Evolutionary conservation across 2,888 invertebrate species (phyloP).

Genomic region (Pilophorus perplexus): DNA sequence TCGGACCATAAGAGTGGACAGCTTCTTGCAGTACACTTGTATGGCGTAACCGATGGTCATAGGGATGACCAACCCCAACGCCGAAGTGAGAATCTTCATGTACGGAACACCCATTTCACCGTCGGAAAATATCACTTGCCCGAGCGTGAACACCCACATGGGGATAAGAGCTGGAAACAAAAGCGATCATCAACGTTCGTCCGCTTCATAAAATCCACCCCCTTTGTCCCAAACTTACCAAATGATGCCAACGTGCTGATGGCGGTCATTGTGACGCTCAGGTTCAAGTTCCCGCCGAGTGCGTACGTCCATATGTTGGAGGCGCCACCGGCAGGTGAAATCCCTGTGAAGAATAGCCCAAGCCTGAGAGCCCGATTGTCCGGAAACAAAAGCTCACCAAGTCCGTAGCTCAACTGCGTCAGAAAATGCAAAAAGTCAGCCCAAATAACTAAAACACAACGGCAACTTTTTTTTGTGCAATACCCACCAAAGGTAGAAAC

Average conservation of each 20-base stretch:
- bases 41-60: conserved; percentile 65
- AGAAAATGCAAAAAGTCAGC: background rate
- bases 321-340: conserved; percentile 90
- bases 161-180: conserved; percentile 85
- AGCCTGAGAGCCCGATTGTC: conserved; percentile 64
- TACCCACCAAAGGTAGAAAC: conserved; percentile 76
- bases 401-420: conserved; percentile 69
- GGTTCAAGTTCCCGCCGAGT: conserved; percentile 85
- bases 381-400: conserved; percentile 71
- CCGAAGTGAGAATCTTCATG: conserved; percentile 68
- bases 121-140: conserved; percentile 68
- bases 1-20: conserved; percentile 69
- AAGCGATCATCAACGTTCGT: too few relatives aligned
- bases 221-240: too few relatives aligned
- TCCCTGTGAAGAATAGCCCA: conserved; percentile 86
- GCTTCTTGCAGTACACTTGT: conserved; percentile 55
- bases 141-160: conserved; percentile 85
- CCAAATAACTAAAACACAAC: background rate
- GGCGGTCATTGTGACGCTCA: conserved; percentile 94
- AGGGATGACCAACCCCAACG: conserved; percentile 74
- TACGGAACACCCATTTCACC: conserved; percentile 77
- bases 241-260: conserved; percentile 84
- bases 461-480: background rate
- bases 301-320: conserved; percentile 95
- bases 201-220: too few relatives aligned